phyloP scores from a whole-genome alignment of 2,797 vertebrate species.

The Esox masquinongy region DNA sequence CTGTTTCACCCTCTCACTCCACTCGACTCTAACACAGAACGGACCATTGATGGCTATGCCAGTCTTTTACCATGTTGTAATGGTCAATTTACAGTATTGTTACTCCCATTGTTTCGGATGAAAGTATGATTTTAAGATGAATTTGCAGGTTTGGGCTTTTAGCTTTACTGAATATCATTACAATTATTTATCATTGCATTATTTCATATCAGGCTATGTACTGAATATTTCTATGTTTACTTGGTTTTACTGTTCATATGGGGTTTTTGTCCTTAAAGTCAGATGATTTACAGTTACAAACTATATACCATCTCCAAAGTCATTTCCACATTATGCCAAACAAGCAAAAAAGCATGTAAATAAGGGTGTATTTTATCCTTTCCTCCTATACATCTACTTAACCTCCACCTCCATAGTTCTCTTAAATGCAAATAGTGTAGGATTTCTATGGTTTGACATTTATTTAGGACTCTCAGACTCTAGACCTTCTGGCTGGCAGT shows the following conservation, averaged over 20 bases:
- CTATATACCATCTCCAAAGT: background rate
- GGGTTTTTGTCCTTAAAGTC: background rate
- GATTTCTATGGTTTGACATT: background rate
- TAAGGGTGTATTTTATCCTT: background rate
- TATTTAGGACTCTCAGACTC: slow-evolving; percentile 34
- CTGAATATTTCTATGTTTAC: background rate
- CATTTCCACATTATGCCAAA: background rate
- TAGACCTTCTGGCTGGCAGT: slow-evolving; percentile 34
- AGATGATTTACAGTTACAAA: background rate
- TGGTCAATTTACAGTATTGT: slow-evolving; percentile 12
- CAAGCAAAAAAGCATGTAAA: background rate
- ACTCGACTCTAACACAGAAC: slow-evolving; percentile 30
- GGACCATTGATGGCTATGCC: slow-evolving; percentile 3
- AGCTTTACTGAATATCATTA: background rate
- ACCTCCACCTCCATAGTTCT: background rate
- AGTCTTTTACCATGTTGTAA: background rate
- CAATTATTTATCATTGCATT: too few relatives aligned
- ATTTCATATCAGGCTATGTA: background rate
- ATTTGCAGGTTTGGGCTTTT: background rate
- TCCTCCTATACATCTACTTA: background rate
- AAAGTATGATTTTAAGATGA: background rate
- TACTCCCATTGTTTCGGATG: slow-evolving; percentile 2
- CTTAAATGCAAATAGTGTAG: background rate
- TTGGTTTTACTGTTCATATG: background rate
- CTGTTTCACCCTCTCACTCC: slow-evolving; percentile 59